A percentile compares a stretch with the other conserved stretches of the same genome.
Conservation (phyloP, 1,140 invertebrate species). For the Phymastichus coffea region DNA sequence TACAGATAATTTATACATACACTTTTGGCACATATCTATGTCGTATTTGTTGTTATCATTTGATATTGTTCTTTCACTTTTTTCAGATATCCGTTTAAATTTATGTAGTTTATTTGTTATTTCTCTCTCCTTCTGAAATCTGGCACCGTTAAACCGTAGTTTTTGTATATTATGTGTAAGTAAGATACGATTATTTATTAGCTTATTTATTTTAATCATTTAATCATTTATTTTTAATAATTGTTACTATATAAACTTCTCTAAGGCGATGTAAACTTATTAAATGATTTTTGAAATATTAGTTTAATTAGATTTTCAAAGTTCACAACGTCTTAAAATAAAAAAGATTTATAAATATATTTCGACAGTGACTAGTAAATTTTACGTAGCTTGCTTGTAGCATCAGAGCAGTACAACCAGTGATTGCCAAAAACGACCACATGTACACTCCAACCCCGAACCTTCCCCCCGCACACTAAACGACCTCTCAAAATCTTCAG, state of each 20-base stretch:
- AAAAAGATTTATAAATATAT: too few relatives aligned
- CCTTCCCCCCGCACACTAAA: too few relatives aligned
- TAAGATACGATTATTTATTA: conserved; percentile 11
- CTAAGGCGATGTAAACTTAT: too few relatives aligned
- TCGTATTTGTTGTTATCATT: conserved; percentile 8
- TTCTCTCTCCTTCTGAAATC: conserved; percentile 20
- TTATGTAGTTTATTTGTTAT: conserved; percentile 45
- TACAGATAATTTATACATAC: conserved; percentile 9
- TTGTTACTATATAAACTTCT: not conserved
- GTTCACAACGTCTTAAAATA: too few relatives aligned
- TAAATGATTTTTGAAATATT: too few relatives aligned
- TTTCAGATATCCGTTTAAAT: conserved; percentile 44
- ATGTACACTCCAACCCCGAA: too few relatives aligned
- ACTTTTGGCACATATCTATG: conserved; percentile 10
- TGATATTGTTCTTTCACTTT: conserved; percentile 34
- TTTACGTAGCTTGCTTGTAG: conserved; percentile 17
- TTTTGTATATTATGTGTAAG: conserved; percentile 22
- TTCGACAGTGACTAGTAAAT: too few relatives aligned
- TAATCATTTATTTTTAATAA: not conserved
- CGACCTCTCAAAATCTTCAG: conserved; percentile 42
- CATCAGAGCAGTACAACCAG: not conserved
- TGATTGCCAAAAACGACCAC: not conserved
- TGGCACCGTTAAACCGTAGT: conserved; percentile 38
- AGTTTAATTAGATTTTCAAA: too few relatives aligned
- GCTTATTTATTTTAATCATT: not conserved